A percentile compares a stretch with the other conserved stretches of the same genome.
Conservation (phyloP, 2,888 invertebrate genomes). For the Ornithoptera alexandrae region DNA sequence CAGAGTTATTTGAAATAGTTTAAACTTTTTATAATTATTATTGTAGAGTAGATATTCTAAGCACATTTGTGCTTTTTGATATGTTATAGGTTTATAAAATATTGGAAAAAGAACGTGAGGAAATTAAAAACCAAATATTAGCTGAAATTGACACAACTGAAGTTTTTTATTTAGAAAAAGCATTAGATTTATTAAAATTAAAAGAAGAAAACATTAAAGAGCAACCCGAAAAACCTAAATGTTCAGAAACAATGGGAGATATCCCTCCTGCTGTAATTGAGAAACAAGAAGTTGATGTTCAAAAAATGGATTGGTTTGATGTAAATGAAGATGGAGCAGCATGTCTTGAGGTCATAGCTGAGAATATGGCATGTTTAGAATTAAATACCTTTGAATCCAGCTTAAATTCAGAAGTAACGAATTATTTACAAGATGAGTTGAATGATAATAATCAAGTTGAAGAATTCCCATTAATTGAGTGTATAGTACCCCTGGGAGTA, state of each 20-base stretch:
- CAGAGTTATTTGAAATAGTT: no score
- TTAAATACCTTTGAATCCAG: constrained; percentile 42
- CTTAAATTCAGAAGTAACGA: constrained; percentile 61
- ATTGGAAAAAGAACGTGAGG: constrained; percentile 85
- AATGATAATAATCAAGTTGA: constrained; percentile 47
- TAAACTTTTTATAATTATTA: no score
- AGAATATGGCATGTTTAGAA: constrained; percentile 48
- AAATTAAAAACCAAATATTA: constrained; percentile 82
- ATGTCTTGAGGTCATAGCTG: constrained; percentile 51
- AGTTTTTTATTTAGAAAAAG: constrained; percentile 91
- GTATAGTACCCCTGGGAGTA: constrained; percentile 36
- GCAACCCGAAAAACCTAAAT: constrained; percentile 42
- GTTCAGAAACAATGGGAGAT: constrained; percentile 40
- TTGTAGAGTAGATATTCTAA: no score
- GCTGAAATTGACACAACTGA: constrained; percentile 89
- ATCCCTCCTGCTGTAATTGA: constrained; percentile 52
- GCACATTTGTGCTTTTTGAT: neutral
- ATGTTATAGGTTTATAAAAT: constrained; percentile 82
- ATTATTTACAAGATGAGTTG: constrained; percentile 50
- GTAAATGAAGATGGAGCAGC: constrained; percentile 63
- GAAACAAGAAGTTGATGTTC: constrained; percentile 54
- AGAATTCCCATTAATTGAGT: constrained; percentile 59
- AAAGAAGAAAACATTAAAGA: constrained; percentile 66
- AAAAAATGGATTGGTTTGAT: constrained; percentile 71
- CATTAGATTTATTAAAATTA: constrained; percentile 83